Evolutionary conservation across 2,888 invertebrate species (phyloP).

Genomic region (Chymomyza caudatula): DNA sequence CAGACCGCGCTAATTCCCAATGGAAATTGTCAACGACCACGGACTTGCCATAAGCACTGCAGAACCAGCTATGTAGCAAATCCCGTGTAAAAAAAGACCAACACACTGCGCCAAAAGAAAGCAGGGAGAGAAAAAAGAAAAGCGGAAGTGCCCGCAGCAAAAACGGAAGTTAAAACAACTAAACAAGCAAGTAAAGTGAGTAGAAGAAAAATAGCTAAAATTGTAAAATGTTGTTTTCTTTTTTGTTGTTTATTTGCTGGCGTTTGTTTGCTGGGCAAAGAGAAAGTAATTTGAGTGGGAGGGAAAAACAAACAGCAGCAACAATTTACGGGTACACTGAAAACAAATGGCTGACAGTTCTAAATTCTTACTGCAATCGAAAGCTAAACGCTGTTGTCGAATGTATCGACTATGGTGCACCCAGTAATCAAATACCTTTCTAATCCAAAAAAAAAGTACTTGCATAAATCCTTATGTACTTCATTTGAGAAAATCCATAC

Average conservation of each 20-base stretch:
- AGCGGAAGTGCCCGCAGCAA: slow-evolving; percentile 35
- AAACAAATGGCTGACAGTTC: slow-evolving; percentile 33
- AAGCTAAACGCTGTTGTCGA: too few relatives aligned
- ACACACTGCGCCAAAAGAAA: slow-evolving; percentile 17
- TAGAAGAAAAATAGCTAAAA: slow-evolving; percentile 47
- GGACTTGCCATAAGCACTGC: slow-evolving; percentile 33
- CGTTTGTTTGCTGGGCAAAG: background rate
- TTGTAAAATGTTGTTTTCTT: slow-evolving; percentile 16
- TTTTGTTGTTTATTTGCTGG: background rate
- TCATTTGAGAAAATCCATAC: too few relatives aligned
- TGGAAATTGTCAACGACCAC: slow-evolving; percentile 63
- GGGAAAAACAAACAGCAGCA: background rate
- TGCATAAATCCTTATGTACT: too few relatives aligned
- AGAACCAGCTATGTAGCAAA: background rate
- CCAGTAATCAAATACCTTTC: too few relatives aligned
- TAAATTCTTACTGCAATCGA: too few relatives aligned
- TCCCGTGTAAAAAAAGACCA: slow-evolving; percentile 40
- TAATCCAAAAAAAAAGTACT: too few relatives aligned
- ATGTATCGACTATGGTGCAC: too few relatives aligned
- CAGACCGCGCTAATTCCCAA: slow-evolving; percentile 71
- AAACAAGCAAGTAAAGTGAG: slow-evolving; percentile 57
- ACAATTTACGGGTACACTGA: background rate
- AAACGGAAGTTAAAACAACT: slow-evolving; percentile 58
- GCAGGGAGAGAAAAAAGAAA: slow-evolving; percentile 23
- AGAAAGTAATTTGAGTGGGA: background rate